Conservation (phyloP, 2,113 vertebrate species). For the Pipra filicauda region DNA sequence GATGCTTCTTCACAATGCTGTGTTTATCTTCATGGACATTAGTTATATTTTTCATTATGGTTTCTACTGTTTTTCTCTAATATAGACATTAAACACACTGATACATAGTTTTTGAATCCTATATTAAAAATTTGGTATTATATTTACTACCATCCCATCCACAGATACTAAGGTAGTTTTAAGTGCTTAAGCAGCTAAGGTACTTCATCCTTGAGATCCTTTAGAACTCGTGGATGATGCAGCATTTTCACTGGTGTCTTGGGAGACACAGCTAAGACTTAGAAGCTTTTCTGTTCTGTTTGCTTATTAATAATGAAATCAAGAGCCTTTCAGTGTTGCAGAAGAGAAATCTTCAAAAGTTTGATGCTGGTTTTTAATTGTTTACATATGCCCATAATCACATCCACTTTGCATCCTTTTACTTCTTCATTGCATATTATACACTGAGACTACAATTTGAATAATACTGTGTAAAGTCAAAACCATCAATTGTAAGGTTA, state of each 20-base stretch:
- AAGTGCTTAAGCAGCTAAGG: neutral
- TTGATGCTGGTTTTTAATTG: neutral
- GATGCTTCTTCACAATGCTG: neutral
- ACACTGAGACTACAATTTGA: neutral
- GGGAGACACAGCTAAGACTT: neutral
- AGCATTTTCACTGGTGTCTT: neutral
- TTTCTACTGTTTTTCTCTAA: neutral
- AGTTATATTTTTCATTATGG: neutral
- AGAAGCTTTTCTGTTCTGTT: conserved; percentile 15
- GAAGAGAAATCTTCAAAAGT: neutral
- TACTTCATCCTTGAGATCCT: conserved; percentile 30
- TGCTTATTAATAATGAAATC: conserved; percentile 60
- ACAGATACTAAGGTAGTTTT: neutral
- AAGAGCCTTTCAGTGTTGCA: conserved; percentile 57
- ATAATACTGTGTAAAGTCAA: neutral
- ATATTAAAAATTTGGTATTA: neutral
- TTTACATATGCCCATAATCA: neutral
- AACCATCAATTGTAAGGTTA: neutral
- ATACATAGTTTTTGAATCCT: neutral
- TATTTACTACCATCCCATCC: neutral
- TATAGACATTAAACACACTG: neutral
- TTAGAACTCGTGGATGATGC: conserved; percentile 24
- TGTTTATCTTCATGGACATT: neutral
- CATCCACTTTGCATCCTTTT: neutral
- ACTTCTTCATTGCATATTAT: neutral